Percentiles rank a stretch among this genome's conserved stretches.
These are phyloP conservation scores for Eidolon helvum DNA, from an alignment of 2,113 vertebrate genomes.

Conservation along the genomic window DNA sequence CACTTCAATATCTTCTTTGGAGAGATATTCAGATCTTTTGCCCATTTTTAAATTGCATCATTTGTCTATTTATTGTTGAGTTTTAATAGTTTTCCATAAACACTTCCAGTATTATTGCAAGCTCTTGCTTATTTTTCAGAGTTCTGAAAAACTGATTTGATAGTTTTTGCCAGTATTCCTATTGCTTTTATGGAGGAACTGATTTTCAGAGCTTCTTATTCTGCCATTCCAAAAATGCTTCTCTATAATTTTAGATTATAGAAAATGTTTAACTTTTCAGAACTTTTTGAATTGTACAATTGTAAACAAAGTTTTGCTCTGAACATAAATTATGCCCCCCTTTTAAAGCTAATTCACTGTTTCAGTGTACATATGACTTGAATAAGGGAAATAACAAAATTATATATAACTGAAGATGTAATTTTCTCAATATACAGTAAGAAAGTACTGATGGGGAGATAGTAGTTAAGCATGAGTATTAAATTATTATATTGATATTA, in stretches of 20 bases:
- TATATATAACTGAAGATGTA: background rate
- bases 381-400: background rate
- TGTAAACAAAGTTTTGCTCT: background rate
- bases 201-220: background rate
- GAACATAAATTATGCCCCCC: background rate
- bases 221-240: background rate
- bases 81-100: background rate
- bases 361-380: background rate
- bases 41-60: background rate
- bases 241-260: background rate
- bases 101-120: background rate
- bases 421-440: background rate
- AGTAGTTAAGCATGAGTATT: background rate
- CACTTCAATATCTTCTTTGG: background rate
- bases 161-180: background rate
- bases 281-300: background rate
- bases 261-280: background rate
- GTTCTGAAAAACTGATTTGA: background rate
- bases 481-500: background rate
- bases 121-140: background rate
- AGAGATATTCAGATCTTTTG: background rate
- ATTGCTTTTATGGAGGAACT: background rate
- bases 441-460: background rate
- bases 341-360: background rate
- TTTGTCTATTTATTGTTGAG: background rate